phyloP scores from a whole-genome alignment of 2,888 invertebrate genomes.

The Shargacucullia verbasci region DNA sequence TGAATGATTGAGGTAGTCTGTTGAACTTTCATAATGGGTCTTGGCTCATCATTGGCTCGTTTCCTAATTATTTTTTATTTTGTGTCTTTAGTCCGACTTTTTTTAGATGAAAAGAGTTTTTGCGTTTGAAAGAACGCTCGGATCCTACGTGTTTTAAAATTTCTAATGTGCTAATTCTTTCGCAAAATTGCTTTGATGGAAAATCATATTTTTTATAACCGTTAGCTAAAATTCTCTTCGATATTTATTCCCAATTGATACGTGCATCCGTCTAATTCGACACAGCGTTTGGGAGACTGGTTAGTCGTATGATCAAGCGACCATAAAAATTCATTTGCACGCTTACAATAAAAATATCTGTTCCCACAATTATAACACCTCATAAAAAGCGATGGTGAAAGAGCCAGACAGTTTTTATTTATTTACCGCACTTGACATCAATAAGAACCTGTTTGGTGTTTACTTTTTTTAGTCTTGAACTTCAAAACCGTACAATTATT shows the following conservation, averaged over 20 bases:
- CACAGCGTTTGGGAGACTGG: constrained; percentile 12
- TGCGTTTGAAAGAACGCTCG: too few relatives aligned
- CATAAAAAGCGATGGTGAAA: constrained; percentile 49
- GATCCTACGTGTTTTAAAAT: too few relatives aligned
- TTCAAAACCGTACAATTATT: constrained; percentile 55
- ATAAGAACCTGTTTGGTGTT: constrained; percentile 38
- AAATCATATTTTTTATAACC: not conserved
- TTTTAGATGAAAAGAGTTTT: too few relatives aligned
- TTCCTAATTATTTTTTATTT: constrained; percentile 1
- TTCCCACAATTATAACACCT: constrained; percentile 56
- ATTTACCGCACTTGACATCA: constrained; percentile 49
- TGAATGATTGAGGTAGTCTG: not conserved
- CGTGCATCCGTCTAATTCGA: constrained; percentile 31
- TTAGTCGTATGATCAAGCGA: constrained; percentile 23
- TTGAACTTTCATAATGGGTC: not conserved
- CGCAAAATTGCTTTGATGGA: not conserved
- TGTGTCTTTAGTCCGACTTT: too few relatives aligned
- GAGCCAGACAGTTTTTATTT: constrained; percentile 40
- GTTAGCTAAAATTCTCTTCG: constrained; percentile 8
- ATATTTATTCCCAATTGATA: constrained; percentile 13
- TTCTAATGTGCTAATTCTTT: too few relatives aligned
- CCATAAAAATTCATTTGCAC: constrained; percentile 49
- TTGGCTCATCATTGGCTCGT: not conserved
- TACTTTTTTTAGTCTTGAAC: constrained; percentile 50
- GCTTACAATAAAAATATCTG: constrained; percentile 37